Evolutionary conservation across 1,140 invertebrate species (phyloP).

Genomic region (Mylabris phalerata): DNA sequence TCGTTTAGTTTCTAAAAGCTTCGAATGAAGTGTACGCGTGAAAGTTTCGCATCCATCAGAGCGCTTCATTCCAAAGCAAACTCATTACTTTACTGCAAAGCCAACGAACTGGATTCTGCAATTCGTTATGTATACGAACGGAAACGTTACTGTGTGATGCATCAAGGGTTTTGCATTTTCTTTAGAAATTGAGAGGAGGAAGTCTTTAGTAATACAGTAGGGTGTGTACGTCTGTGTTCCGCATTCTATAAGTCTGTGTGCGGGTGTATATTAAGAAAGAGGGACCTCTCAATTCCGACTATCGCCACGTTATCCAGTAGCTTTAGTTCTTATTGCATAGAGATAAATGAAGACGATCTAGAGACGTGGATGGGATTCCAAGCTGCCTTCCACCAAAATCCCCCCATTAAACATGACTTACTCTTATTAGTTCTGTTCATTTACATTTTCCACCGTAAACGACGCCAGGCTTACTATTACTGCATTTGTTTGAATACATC

Average conservation of each 20-base stretch:
- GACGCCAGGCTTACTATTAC: too few relatives aligned
- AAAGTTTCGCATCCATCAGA: too few relatives aligned
- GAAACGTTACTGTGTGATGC: constrained; percentile 4
- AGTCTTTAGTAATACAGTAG: too few relatives aligned
- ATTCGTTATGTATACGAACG: constrained; percentile 7
- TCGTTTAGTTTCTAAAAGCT: too few relatives aligned
- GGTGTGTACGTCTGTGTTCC: too few relatives aligned
- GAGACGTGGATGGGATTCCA: constrained; percentile 5
- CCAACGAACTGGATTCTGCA: constrained; percentile 5
- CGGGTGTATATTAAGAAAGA: too few relatives aligned
- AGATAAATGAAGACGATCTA: constrained; percentile 3
- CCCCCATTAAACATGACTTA: constrained; percentile 12
- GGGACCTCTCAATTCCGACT: constrained; percentile 6
- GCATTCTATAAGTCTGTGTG: too few relatives aligned
- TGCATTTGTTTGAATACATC: neutral
- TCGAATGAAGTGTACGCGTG: too few relatives aligned
- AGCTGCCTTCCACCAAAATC: constrained; percentile 6
- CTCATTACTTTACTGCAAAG: constrained; percentile 10
- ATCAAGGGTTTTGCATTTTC: constrained; percentile 8
- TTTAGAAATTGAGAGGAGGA: neutral
- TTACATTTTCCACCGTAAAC: neutral
- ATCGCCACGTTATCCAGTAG: constrained; percentile 10
- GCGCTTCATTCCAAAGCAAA: constrained; percentile 1
- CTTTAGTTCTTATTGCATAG: constrained; percentile 6
- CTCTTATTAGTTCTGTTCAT: constrained; percentile 10